A percentile compares a stretch with the other conserved stretches of the same genome.
phyloP scores from a whole-genome alignment of 2,797 vertebrate genomes.

The Enteromius viviparus region DNA sequence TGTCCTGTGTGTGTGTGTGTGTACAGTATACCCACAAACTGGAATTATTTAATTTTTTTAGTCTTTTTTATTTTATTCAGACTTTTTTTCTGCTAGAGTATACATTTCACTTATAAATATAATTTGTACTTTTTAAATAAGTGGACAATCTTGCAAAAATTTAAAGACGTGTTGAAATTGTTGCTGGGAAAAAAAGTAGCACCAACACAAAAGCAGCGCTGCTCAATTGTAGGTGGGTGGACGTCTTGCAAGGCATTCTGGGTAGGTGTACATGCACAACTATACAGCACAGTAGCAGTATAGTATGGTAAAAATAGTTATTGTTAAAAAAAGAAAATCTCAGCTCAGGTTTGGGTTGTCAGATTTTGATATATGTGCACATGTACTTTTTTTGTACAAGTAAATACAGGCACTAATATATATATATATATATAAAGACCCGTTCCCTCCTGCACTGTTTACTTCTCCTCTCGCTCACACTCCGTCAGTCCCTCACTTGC shows the following conservation, averaged over 20 bases:
- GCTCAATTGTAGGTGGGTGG: not conserved
- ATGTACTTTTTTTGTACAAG: slow-evolving; percentile 25
- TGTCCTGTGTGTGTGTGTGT: too few relatives aligned
- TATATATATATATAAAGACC: slow-evolving; percentile 31
- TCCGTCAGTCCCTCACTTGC: slow-evolving; percentile 56
- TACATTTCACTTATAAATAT: not conserved
- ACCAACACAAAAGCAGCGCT: not conserved
- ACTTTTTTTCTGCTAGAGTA: not conserved
- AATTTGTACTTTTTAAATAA: not conserved
- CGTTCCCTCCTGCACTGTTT: slow-evolving; percentile 22
- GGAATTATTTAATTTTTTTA: not conserved
- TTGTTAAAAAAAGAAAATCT: not conserved
- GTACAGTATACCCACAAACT: too few relatives aligned
- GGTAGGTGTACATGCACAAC: slow-evolving; percentile 1
- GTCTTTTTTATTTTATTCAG: not conserved
- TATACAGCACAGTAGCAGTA: not conserved
- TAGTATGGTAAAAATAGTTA: not conserved
- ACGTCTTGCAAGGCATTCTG: slow-evolving; percentile 19
- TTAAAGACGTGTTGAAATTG: not conserved
- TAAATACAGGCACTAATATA: slow-evolving; percentile 20
- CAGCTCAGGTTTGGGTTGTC: not conserved
- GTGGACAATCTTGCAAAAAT: not conserved
- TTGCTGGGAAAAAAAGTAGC: not conserved
- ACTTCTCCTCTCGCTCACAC: slow-evolving; percentile 49
- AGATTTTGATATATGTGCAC: not conserved